These are phyloP conservation scores for Stigmatopora argus DNA, from an alignment of 2,113 vertebrate genomes.

Conservation along the genomic window DNA sequence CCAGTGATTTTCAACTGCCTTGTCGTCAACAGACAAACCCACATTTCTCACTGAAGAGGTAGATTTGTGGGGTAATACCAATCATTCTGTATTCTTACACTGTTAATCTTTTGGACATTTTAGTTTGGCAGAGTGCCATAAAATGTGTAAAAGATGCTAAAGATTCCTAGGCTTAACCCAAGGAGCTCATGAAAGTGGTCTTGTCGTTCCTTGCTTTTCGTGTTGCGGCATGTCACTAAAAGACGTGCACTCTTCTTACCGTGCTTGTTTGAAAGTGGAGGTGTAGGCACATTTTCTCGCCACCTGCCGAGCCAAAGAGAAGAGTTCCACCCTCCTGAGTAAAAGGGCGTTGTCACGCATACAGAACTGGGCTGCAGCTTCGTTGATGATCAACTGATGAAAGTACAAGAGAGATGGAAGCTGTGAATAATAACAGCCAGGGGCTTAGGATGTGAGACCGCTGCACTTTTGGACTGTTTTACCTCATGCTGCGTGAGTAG, in stretches of 20 bases:
- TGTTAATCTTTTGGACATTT: too few species aligned
- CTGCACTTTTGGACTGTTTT: slow-evolving; percentile 30
- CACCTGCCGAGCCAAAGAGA: slow-evolving; percentile 88
- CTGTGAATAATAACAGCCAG: not conserved
- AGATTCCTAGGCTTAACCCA: too few species aligned
- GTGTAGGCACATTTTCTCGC: slow-evolving; percentile 92
- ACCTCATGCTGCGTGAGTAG: slow-evolving; percentile 95
- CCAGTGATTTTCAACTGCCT: too few species aligned
- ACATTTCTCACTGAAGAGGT: too few species aligned
- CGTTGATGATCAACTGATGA: slow-evolving; percentile 89
- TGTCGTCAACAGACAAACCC: too few species aligned
- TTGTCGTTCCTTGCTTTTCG: not conserved
- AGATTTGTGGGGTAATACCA: too few species aligned
- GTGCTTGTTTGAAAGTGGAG: slow-evolving; percentile 83
- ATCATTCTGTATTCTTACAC: too few species aligned
- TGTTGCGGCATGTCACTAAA: not conserved
- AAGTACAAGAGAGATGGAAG: slow-evolving; percentile 27
- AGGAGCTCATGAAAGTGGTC: not conserved
- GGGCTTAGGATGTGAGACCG: not conserved
- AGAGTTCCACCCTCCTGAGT: slow-evolving; percentile 89
- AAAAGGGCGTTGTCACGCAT: slow-evolving; percentile 88
- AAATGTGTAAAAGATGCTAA: too few species aligned
- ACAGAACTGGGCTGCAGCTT: slow-evolving; percentile 94
- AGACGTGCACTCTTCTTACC: slow-evolving; percentile 66
- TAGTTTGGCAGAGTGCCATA: too few species aligned